Evolutionary conservation across 1,140 invertebrate species (phyloP).

Genomic region (Hesperophylax magnus): DNA sequence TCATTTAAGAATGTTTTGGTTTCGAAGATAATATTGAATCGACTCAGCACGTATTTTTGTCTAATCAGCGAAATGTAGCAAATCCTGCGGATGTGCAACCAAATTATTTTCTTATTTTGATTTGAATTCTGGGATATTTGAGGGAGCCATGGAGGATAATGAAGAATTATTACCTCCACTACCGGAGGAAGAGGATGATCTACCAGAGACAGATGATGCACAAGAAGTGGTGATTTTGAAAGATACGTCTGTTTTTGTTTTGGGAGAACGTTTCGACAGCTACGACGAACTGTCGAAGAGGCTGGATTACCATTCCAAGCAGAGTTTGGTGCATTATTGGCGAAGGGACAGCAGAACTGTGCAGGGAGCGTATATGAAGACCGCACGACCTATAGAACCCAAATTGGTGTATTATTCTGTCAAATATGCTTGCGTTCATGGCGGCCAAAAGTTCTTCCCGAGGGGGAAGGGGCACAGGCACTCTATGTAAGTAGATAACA

Average conservation of each 20-base stretch:
- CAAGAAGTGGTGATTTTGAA: constrained; percentile 26
- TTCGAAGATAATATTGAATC: background rate
- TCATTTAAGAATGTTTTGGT: constrained; percentile 32
- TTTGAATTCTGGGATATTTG: background rate
- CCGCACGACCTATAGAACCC: constrained; percentile 65
- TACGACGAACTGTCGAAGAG: constrained; percentile 64
- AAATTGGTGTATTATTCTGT: constrained; percentile 68
- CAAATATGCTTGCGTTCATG: constrained; percentile 69
- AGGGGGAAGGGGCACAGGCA: constrained; percentile 64
- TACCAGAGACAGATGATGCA: background rate
- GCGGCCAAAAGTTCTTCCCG: constrained; percentile 66
- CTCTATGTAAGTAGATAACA: constrained; percentile 45
- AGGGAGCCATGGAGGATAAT: background rate
- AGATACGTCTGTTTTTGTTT: constrained; percentile 55
- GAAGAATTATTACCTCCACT: constrained; percentile 13
- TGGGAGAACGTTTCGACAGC: constrained; percentile 66
- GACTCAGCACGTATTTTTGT: background rate
- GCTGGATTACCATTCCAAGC: constrained; percentile 64
- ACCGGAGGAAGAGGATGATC: background rate
- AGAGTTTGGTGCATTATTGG: constrained; percentile 68
- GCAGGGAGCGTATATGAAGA: constrained; percentile 68
- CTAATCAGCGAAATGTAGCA: constrained; percentile 7
- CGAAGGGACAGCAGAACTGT: constrained; percentile 67
- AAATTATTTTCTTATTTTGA: constrained; percentile 4
- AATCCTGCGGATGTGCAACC: background rate